Conservation (phyloP, 2,113 vertebrate genomes). For the Eclectus roratus region DNA sequence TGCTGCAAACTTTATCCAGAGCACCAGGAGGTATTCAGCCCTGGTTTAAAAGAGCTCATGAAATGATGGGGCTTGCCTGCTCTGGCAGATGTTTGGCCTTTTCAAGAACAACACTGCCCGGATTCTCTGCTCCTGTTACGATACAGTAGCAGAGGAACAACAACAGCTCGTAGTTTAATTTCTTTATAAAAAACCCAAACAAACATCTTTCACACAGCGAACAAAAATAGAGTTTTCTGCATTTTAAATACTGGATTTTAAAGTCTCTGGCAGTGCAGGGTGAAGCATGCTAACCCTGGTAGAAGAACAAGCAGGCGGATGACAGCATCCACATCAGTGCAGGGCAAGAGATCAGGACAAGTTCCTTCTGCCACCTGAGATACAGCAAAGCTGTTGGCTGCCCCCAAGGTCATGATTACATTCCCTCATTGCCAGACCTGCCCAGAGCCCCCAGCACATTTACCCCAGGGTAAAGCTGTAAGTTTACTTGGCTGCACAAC, state of each 20-base stretch:
- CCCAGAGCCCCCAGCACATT: neutral
- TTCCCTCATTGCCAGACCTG: too few species aligned
- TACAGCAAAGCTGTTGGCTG: neutral
- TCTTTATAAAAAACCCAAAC: neutral
- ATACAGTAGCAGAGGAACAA: neutral
- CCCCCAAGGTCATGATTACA: neutral
- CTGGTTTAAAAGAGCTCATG: neutral
- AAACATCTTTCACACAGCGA: neutral
- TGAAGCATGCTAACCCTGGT: neutral
- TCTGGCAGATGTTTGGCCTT: neutral
- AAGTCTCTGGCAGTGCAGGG: neutral
- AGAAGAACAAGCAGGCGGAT: neutral
- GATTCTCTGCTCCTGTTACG: neutral
- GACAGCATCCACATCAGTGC: rapidly evolving
- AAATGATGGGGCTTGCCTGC: rapidly evolving
- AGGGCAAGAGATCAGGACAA: too few species aligned
- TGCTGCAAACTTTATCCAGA: neutral
- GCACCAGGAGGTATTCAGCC: rapidly evolving
- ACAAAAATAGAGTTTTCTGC: neutral
- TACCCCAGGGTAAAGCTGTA: neutral
- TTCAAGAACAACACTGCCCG: neutral
- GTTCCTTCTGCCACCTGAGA: too few species aligned
- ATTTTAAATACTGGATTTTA: neutral
- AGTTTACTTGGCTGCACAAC: neutral
- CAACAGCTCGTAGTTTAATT: neutral